Evolutionary conservation across 2,113 vertebrate genomes (phyloP).

Genomic region (Diadophis punctatus): DNA sequence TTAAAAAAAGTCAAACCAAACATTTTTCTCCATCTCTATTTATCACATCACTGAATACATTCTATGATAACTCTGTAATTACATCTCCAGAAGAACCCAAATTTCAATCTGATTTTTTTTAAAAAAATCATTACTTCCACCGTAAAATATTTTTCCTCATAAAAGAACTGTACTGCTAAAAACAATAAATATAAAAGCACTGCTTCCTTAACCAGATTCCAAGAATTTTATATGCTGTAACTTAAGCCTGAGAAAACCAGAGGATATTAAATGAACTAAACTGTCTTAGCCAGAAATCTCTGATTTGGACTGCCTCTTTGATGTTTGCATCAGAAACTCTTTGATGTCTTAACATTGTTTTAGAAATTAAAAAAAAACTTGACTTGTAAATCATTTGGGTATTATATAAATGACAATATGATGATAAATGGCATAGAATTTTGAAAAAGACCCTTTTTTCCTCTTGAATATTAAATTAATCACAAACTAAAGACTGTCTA

Average conservation of each 20-base stretch:
- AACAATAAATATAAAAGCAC: constrained; percentile 67
- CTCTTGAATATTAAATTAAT: constrained; percentile 72
- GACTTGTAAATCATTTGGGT: constrained; percentile 77
- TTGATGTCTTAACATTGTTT: constrained; percentile 79
- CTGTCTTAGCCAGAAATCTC: constrained; percentile 79
- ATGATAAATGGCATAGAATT: constrained; percentile 72
- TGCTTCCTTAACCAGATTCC: constrained; percentile 72
- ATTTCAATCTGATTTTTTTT: constrained; percentile 31
- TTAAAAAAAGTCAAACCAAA: background rate
- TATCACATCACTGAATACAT: constrained; percentile 38
- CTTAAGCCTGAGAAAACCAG: constrained; percentile 74
- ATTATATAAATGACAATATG: constrained; percentile 73
- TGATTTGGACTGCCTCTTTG: constrained; percentile 74
- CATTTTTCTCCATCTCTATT: background rate
- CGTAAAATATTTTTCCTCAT: constrained; percentile 38
- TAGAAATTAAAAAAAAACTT: constrained; percentile 68
- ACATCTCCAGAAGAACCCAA: constrained; percentile 51
- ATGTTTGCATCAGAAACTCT: constrained; percentile 74
- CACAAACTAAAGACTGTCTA: constrained; percentile 63
- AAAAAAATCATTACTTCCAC: constrained; percentile 49
- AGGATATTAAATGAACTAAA: constrained; percentile 82
- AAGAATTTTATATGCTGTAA: constrained; percentile 78
- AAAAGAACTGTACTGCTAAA: constrained; percentile 58
- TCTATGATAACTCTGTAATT: constrained; percentile 44
- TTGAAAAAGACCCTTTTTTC: constrained; percentile 58